Base-by-base conservation (phyloP, 2,888 invertebrate genomes). In the Hanleya hanleyi region DNA sequence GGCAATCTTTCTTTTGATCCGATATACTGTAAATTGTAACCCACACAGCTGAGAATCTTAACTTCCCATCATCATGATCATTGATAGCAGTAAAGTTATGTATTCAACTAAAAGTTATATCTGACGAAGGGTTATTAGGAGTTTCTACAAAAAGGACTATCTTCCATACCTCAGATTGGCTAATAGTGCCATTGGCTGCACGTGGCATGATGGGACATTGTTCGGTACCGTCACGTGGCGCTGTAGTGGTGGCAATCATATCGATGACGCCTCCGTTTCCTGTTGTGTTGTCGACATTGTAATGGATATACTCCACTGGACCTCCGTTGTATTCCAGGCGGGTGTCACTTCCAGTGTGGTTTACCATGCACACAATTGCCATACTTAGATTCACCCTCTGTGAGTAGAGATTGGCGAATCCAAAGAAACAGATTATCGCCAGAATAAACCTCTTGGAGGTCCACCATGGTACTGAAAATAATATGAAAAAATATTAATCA, bases 401-500 rank as follows among this genome's bases (percentile, higher is more conserved):
- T 33, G 92, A 94, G 92, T 84, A 94, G 92, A 80, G 93, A 93
- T 85, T 93, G 94, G 88, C 95, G 94, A 81, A 88, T 32, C 88
- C 87, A 62, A 89, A 78, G 78, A 88, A 89, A 50, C 86, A 88
- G n/a, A 87, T 74, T 12, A 88, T 67, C 26, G 90, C 86, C 68
- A 89, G 71, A 4, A 82, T 68, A 7, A 88, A 76, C 33, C 89
- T 78, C 33, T 81, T 80, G 1, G 89, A 89, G 7, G 85, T 85
- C 84, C 85, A 87, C 86, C 88, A 84, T 22, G 86, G 85, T 29
- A 69, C 69, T 69, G 69, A 35, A 69, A 61, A 47, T n/a, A n/a
- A n/a, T n/a, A n/a, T n/a, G n/a, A n/a, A n/a, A n/a, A n/a, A n/a
- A n/a, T n/a, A n/a, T n/a, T n/a, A n/a, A n/a, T n/a, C n/a, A n/a